Evolutionary conservation across 2,888 invertebrate genomes (phyloP), one percentile per base, ranked within the genome.

Genomic region (Tortricodes alternella): DNA sequence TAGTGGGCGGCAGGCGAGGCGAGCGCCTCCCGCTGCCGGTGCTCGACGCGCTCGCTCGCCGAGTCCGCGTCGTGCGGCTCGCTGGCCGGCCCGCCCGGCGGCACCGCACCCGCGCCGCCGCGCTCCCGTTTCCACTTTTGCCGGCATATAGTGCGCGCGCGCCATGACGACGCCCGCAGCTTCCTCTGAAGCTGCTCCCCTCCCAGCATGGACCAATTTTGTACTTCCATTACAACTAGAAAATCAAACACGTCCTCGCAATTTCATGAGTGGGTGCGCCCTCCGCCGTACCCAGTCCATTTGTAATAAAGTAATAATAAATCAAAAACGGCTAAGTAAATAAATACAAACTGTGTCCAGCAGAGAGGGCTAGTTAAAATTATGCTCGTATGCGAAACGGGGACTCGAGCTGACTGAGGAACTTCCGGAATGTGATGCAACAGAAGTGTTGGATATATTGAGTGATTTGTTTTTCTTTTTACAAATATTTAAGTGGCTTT

Each of bases 1-100:
- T 87, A 89, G 88, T 89, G 89, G 83, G 88, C 86, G 89, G 89
- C 84, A 76, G 76, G 86, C 87, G 85, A 85, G 88, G 79, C 85
- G 88, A 83, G 88, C 87, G 86, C 84, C 66, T 78, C 76, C 71
- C 80, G 83, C 79, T 81, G 80, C 73, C 82, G 78, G 75, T 81
- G 76, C 67, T 85, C 85, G 76, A 76, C 81, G 84, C 86, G 86
- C 87, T 89, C 88, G 85, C 88, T 88, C 83, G 87, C 87, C 66
- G 88, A 88, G 84, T 86, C 87, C 70, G 81, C 81, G 67, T 88
- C 88, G 74, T 87, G 88, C 80, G 80, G 83, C 75, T 85, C 86
- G 78, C 78, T 83, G 77, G 76, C 74, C 72, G 68, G 74, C 62
- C 71, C 67, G 66, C 57, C 67, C 61, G 63, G 63, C 62, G 61